Evolutionary conservation across 2,113 vertebrate genomes (phyloP).

Genomic region (Pterocles orientalis): DNA sequence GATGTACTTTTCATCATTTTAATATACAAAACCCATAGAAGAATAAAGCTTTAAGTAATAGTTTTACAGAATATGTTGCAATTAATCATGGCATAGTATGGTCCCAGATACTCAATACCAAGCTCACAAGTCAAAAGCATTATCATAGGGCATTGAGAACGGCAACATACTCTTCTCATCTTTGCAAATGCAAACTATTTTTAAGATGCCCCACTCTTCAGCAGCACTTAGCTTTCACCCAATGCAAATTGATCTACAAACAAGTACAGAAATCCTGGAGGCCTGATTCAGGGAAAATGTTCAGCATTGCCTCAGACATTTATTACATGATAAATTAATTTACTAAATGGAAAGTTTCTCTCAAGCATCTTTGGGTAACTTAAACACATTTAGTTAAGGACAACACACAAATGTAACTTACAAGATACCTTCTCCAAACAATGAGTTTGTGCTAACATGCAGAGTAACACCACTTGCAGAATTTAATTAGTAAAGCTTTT

Average conservation of each 20-base stretch:
- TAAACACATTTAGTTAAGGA: constrained; percentile 39
- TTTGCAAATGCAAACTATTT: neutral
- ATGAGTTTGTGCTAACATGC: constrained; percentile 28
- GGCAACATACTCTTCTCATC: neutral
- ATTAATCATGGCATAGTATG: constrained; percentile 12
- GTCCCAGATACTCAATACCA: constrained; percentile 19
- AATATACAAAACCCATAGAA: constrained; percentile 63
- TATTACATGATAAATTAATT: constrained; percentile 41
- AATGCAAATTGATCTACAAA: neutral
- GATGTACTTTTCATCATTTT: constrained; percentile 25
- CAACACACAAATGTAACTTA: constrained; percentile 22
- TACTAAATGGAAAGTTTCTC: neutral
- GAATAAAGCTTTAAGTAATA: constrained; percentile 66
- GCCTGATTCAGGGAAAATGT: constrained; percentile 17
- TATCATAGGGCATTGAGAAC: neutral
- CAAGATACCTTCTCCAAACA: neutral
- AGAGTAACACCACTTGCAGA: neutral
- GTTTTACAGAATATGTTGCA: constrained; percentile 48
- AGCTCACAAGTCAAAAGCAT: constrained; percentile 8
- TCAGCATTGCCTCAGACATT: constrained; percentile 17
- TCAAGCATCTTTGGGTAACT: constrained; percentile 34
- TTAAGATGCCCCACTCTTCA: neutral
- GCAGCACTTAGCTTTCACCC: neutral
- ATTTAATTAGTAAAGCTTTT: neutral
- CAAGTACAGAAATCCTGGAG: neutral